Evolutionary conservation across 2,113 vertebrate genomes (phyloP).

Genomic region (Gobiocypris rarus): DNA sequence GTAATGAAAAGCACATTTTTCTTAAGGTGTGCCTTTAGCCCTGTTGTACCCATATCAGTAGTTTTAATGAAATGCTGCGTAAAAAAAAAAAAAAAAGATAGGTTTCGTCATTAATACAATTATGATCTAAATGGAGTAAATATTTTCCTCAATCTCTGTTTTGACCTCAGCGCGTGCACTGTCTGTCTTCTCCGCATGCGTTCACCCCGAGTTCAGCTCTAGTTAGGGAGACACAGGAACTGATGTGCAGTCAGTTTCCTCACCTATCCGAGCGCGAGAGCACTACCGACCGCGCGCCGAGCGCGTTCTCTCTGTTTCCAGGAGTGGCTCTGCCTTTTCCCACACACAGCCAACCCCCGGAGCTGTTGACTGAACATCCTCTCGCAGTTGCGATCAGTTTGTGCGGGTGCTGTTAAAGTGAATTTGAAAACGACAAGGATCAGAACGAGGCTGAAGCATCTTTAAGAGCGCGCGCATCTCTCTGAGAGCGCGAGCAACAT

Average conservation of each 20-base stretch:
- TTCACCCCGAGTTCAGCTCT: conserved; percentile 29
- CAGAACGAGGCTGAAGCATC: conserved; percentile 61
- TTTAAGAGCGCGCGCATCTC: conserved; percentile 70
- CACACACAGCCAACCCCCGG: neutral
- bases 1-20: no score
- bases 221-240: conserved; percentile 20
- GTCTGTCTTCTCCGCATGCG: conserved; percentile 16
- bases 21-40: no score
- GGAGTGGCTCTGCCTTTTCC: neutral
- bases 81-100: no score
- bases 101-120: no score
- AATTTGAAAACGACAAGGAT: conserved; percentile 12
- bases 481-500: conserved; percentile 61
- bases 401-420: neutral
- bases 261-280: conserved; percentile 28
- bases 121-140: neutral
- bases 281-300: neutral
- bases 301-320: conserved; percentile 3
- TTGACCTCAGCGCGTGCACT: neutral
- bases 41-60: no score
- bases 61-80: no score
- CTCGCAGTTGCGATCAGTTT: conserved; percentile 5
- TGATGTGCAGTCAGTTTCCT: conserved; percentile 43
- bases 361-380: neutral
- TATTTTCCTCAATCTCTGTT: neutral